Base-by-base conservation (phyloP, 2,888 invertebrate species). In the Tetragonisca angustula region DNA sequence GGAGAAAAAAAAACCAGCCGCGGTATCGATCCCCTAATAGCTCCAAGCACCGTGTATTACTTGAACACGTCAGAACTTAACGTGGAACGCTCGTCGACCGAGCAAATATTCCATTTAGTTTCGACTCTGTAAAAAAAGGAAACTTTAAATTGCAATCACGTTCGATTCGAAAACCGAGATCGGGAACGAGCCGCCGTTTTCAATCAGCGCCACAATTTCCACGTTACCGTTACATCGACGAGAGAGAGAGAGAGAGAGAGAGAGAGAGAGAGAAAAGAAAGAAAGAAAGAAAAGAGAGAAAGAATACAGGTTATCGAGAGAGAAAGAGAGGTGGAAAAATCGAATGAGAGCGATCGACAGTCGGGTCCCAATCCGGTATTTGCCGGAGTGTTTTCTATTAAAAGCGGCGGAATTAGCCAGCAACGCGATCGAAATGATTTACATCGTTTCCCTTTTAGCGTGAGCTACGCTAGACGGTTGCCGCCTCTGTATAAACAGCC, bases 361-460 rank as follows among this genome's bases (percentile, higher is more conserved):
- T 43, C 9, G 4, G 19, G 6, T 5, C n/a, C 50, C 13, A 19
- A 50, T 15, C 52, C 17, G 52, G 13, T n/a, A 52, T 64, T 36
- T 21, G 17, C 21, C 24, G 19, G n/a, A 43, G 50, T 21, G 62
- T 15, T 24, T 54, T 61, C 24, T 21, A 62, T 54, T 54, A 71
- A 71, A 77, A 77, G 52, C 71, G 17, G 0, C 43, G 72, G 72
- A 64, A 64, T 72, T 52, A 64, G 52, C 19, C 43, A 43, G 27
- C 49, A 69, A 69, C 49, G 52, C 49, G 64, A 65, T 77, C 70
- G 27, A 71, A 71, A 77, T 77, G 78, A 70, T 80, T 65, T 80
- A 80, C 80, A 80, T 68, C 70, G 70, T 65, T 80, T 80, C 56
- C 78, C 80, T 80, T 80, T 80, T 78, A 80, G 65, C 78, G 69